These are phyloP conservation scores for Trachymyrmex cornetzi DNA, from an alignment of 1,140 invertebrate genomes.

Conservation along the genomic window DNA sequence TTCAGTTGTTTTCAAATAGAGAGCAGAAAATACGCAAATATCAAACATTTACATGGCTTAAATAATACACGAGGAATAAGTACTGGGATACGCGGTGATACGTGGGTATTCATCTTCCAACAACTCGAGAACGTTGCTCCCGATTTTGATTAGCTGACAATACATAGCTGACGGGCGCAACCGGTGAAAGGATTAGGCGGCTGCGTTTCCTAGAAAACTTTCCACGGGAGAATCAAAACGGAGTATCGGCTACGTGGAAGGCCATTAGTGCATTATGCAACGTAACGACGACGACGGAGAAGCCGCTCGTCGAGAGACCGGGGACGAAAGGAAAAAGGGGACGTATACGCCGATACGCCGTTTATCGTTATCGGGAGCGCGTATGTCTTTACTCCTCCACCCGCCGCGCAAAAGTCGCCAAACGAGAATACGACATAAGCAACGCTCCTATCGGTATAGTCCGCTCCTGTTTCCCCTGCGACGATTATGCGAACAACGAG, in stretches of 20 bases:
- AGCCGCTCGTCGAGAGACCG: constrained; percentile 45
- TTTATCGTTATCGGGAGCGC: constrained; percentile 82
- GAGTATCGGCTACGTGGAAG: constrained; percentile 63
- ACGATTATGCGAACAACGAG: constrained; percentile 69
- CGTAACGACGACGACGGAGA: constrained; percentile 46
- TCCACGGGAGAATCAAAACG: constrained; percentile 61
- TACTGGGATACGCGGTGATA: not conserved
- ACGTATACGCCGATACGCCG: constrained; percentile 74
- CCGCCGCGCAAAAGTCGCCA: constrained; percentile 74
- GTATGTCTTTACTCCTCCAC: constrained; percentile 74
- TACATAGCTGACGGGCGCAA: constrained; percentile 18
- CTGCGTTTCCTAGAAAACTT: constrained; percentile 55
- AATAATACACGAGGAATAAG: not conserved
- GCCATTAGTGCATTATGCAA: constrained; percentile 65
- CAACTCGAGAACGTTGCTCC: constrained; percentile 13
- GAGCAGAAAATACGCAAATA: not conserved
- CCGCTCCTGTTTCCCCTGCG: constrained; percentile 72
- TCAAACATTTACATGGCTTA: not conserved
- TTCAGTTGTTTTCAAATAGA: not conserved
- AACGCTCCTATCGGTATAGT: constrained; percentile 66
- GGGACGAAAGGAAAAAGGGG: constrained; percentile 68
- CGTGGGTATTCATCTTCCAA: not conserved
- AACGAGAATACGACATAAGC: constrained; percentile 78
- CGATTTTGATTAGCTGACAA: constrained; percentile 51
- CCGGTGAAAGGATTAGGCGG: constrained; percentile 55